Percentiles rank a stretch among this genome's conserved stretches.
Evolutionary conservation across 2,888 invertebrate species (phyloP).

Genomic region (Bibio marci): DNA sequence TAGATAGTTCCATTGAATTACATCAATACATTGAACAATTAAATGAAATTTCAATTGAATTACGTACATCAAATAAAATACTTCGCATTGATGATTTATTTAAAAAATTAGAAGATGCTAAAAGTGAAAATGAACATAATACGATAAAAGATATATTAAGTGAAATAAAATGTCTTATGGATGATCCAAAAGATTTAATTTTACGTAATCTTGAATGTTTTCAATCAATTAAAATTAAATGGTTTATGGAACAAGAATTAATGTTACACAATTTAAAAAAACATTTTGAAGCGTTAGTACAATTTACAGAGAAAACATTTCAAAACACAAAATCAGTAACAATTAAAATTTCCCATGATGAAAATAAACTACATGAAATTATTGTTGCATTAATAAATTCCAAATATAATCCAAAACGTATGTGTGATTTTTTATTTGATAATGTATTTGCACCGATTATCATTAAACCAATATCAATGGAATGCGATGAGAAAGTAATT

Average conservation of each 20-base stretch:
- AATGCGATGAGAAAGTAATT: conserved; percentile 12
- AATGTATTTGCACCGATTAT: conserved; percentile 26
- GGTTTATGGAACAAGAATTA: conserved; percentile 22
- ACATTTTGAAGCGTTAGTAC: conserved; percentile 24
- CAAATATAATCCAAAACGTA: conserved; percentile 22
- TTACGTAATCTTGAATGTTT: conserved; percentile 23
- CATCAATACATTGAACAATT: conserved; percentile 36
- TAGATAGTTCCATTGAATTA: conserved; percentile 41
- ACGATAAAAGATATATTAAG: conserved; percentile 20
- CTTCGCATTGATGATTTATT: conserved; percentile 32
- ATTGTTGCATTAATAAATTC: conserved; percentile 23
- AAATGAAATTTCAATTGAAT: conserved; percentile 36
- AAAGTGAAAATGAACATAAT: conserved; percentile 21
- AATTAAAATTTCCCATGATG: conserved; percentile 21
- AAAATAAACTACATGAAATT: conserved; percentile 21
- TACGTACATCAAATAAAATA: conserved; percentile 26
- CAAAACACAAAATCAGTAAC: conserved; percentile 24
- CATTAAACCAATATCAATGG: conserved; percentile 23
- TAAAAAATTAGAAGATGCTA: conserved; percentile 24
- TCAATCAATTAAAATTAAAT: conserved; percentile 24
- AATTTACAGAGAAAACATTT: conserved; percentile 23
- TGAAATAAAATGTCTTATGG: conserved; percentile 20
- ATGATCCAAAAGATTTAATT: conserved; percentile 17
- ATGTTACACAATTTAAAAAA: conserved; percentile 23
- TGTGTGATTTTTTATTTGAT: conserved; percentile 23